A percentile compares a stretch with the other conserved stretches of the same genome.
Conservation (phyloP, 2,888 invertebrate species). For the Lamproptera curius region DNA sequence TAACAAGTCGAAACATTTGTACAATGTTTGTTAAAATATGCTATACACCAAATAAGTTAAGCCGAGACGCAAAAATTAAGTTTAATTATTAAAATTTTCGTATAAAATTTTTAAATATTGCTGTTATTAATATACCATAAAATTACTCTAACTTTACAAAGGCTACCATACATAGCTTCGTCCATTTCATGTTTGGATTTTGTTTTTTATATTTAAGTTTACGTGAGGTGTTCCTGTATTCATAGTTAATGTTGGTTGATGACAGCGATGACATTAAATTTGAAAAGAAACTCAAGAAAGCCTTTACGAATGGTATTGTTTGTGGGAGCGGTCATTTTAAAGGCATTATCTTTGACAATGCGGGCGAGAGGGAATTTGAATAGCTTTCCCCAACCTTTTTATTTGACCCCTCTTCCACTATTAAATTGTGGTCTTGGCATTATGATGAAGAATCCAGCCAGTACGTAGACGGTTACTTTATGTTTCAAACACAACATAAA, state of each 20-base stretch:
- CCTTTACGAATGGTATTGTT: slow-evolving; percentile 23
- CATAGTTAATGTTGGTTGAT: background rate
- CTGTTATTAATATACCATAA: too few species aligned
- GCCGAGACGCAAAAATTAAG: too few species aligned
- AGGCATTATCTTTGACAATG: slow-evolving; percentile 31
- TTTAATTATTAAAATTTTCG: too few species aligned
- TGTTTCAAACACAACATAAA: slow-evolving; percentile 16
- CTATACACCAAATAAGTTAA: too few species aligned
- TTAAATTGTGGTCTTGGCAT: slow-evolving; percentile 36
- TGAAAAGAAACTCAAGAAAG: slow-evolving; percentile 24
- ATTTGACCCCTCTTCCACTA: slow-evolving; percentile 37
- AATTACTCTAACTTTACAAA: too few species aligned
- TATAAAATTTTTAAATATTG: too few species aligned
- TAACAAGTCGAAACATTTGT: too few species aligned
- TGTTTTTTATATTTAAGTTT: too few species aligned
- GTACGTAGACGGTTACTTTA: slow-evolving; percentile 26
- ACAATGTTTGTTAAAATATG: too few species aligned
- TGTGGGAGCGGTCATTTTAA: slow-evolving; percentile 21
- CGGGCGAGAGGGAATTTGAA: slow-evolving; percentile 38
- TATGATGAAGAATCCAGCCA: slow-evolving; percentile 21
- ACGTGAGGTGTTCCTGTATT: too few species aligned
- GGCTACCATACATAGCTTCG: too few species aligned
- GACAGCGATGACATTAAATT: slow-evolving; percentile 17
- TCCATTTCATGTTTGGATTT: too few species aligned
- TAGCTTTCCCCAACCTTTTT: slow-evolving; percentile 37